A percentile compares a stretch with the other conserved stretches of the same genome.
Evolutionary conservation across 2,113 vertebrate species (phyloP).

Genomic region (Telmatochromis sp.): DNA sequence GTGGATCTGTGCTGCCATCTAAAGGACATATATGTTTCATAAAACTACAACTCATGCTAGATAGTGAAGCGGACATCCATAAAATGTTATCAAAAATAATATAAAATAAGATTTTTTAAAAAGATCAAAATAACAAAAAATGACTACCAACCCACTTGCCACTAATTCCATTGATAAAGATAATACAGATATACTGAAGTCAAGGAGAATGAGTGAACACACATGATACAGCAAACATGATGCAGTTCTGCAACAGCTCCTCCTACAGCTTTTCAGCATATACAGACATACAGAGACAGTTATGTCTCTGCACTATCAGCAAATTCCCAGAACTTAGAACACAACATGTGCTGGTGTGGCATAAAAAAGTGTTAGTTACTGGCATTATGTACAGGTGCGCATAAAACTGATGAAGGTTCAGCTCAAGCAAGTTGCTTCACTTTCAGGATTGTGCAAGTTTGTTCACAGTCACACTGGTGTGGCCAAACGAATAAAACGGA

Average conservation of each 20-base stretch:
- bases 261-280: not conserved
- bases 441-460: not conserved
- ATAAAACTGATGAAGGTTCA: not conserved
- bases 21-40: not conserved
- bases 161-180: not conserved
- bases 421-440: not conserved
- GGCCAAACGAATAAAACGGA: not conserved
- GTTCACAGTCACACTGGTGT: not conserved
- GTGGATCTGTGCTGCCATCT: slow-evolving; percentile 33
- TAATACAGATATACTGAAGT: not conserved
- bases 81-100: not conserved
- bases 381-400: not conserved
- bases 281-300: not conserved
- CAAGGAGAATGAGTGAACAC: not conserved
- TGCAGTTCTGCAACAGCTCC: not conserved
- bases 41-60: not conserved
- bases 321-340: not conserved
- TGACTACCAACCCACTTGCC: not conserved
- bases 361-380: not conserved
- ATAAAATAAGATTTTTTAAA: fast-evolving
- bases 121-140: not conserved
- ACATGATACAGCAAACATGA: not conserved
- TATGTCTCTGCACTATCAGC: not conserved
- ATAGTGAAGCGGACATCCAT: not conserved
- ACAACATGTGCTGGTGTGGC: not conserved